Conservation (phyloP, 2,888 invertebrate genomes). For the Meta bourneti region DNA sequence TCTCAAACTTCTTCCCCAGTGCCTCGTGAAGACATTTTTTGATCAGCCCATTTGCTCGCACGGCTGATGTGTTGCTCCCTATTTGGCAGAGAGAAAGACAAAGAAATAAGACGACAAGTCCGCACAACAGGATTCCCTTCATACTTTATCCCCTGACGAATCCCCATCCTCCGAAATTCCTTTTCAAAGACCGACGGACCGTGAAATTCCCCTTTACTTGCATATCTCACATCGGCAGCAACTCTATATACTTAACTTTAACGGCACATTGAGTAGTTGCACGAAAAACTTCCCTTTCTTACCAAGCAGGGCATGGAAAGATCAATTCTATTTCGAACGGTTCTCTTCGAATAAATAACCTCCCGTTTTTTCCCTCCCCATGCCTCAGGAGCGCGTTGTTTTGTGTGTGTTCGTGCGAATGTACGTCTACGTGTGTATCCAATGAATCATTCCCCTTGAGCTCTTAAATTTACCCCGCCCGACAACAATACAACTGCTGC, state of each 20-base stretch:
- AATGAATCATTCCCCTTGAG: slow-evolving; percentile 73
- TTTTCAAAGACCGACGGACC: slow-evolving; percentile 69
- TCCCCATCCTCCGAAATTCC: slow-evolving; percentile 54
- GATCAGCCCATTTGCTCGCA: no score
- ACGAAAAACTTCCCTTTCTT: slow-evolving; percentile 57
- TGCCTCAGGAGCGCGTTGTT: slow-evolving; percentile 41
- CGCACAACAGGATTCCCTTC: slow-evolving; percentile 55
- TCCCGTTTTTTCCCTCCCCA: slow-evolving; percentile 25
- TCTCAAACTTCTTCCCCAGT: no score
- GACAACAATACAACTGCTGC: slow-evolving; percentile 74
- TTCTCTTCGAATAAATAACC: slow-evolving; percentile 74
- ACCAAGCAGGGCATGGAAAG: slow-evolving; percentile 63
- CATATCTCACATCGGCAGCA: slow-evolving; percentile 71
- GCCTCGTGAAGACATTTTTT: no score
- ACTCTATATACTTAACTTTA: slow-evolving; percentile 71
- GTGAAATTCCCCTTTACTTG: slow-evolving; percentile 74
- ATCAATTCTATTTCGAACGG: slow-evolving; percentile 70
- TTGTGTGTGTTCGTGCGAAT: slow-evolving; percentile 51
- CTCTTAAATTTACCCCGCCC: slow-evolving; percentile 74
- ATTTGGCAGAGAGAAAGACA: slow-evolving; percentile 46
- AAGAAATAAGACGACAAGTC: slow-evolving; percentile 55
- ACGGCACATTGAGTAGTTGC: slow-evolving; percentile 72
- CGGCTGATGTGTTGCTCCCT: neutral
- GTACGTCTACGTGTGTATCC: slow-evolving; percentile 57
- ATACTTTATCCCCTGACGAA: slow-evolving; percentile 35